Percentiles rank a stretch among this genome's conserved stretches.
Conservation (phyloP, 2,797 vertebrate species). For the Cossypha niveicapilla region DNA sequence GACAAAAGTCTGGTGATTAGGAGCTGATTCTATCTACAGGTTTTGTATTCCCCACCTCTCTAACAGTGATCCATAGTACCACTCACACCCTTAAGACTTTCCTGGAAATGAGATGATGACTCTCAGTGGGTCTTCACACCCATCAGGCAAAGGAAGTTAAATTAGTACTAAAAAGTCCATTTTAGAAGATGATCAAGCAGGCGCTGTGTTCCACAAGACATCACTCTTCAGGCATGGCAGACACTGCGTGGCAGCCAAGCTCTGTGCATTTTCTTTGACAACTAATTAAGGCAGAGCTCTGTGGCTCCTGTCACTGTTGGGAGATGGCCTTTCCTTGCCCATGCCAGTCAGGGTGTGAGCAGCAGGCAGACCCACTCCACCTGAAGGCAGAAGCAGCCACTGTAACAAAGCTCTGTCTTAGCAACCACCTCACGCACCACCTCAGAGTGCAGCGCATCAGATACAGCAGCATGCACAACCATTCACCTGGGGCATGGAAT, state of each 20-base stretch:
- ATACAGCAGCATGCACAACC: neutral
- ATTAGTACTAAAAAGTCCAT: neutral
- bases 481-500: conserved; percentile 46
- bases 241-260: conserved; percentile 5
- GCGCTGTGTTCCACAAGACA: neutral
- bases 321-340: neutral
- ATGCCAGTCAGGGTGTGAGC: neutral
- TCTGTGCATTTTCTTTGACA: conserved; percentile 17
- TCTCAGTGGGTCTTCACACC: neutral
- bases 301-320: neutral
- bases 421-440: neutral
- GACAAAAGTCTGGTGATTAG: neutral
- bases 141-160: conserved; percentile 4
- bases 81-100: neutral
- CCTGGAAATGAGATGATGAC: neutral
- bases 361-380: conserved; percentile 1
- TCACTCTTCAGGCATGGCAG: conserved; percentile 8
- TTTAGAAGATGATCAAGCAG: neutral
- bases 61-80: neutral
- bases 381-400: neutral
- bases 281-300: conserved; percentile 31
- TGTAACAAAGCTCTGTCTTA: conserved; percentile 26
- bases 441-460: conserved; percentile 37
- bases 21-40: neutral
- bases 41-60: neutral